Base-by-base conservation (phyloP, 2,113 vertebrate species). In the Cyprinodon brontotheroides region DNA sequence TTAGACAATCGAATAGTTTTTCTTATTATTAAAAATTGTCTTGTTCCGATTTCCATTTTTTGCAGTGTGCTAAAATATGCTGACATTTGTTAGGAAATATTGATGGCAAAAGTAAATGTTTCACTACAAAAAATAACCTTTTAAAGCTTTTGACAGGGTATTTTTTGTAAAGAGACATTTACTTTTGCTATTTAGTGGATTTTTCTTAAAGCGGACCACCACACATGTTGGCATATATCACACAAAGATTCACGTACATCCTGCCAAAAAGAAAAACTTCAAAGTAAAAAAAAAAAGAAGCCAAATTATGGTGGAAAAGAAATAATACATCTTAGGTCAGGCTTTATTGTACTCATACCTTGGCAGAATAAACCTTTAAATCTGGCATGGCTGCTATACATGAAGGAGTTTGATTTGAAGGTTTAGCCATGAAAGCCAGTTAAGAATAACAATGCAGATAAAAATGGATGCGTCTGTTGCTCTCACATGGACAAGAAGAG, bases 371-470 rank as follows among this genome's bases (percentile, higher is more conserved):
- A 20, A 41, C 41, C 37, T 63, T 9, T 4, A 43, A 47, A 75
- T 69, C 75, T 70, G 43, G 59, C 50, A 7, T 9, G 5, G 5
- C 50, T 20, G 50, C 66, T 68, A 76, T 75, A 85, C 50, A n/a
- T 20, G 78, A 47, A 81, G 50, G 41, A 4, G 2, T 81, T 86
- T 86, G 83, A 86, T 86, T 68, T 68, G 75, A 65, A 76, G 29
- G 61, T 63, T 39, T 50, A 75, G 68, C 83, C 82, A 82, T 22
- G 17, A 57, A 20, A 76, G 67, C 77, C 71, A 29, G 68, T 41
- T 75, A n/a, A 84, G 61, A 85, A 86, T 80, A 84, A 85, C 61
- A 83, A 89, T 63, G 65, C 53, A 72, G 57, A 86, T 68, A 76
- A 82, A 89, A 87, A 85, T 77, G 62, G 71, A 74, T 63, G 67